Evolutionary conservation across 2,888 invertebrate species (phyloP), one percentile per base, ranked within the genome.

Genomic region (Glaucopsyche alexis): DNA sequence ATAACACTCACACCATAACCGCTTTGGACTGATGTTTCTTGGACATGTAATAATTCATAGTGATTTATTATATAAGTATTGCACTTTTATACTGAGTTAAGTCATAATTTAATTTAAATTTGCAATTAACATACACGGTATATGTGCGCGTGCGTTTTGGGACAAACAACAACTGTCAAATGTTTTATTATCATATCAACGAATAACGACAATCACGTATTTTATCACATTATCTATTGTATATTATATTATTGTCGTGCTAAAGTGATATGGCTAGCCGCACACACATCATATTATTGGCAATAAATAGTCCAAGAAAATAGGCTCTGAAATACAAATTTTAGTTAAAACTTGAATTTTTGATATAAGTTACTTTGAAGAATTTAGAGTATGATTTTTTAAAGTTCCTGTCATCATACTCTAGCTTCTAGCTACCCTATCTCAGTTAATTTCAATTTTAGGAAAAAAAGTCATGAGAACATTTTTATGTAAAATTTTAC

Each of bases 1-100:
- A 60, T 60, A 38, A 38, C 29, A 60, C 60, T 60, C 60, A 60
- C 29, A 60, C 60, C 60, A 60, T 60, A 38, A 29, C 60, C 29
- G 60, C 29, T 60, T 60, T 29, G 29, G 60, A 60, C 7, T 38
- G 60, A 7, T 38, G 19, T 19, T 60, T 38, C 13, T 60, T 60
- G 29, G 60, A 11, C 29, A 38, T 7, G 29, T 60, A 13, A 60
- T 60, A 60, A 60, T 60, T 60, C 60, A 38, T 60, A 7, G 29
- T 60, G 29, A 60, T 29, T 60, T 14, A 60, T 60, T 38, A 13
- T 38, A 38, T 29, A 29, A 29, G 29, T 1, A 55, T 29, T 55
- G 7, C 60, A 60, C 60, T 29, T 55, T 60, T 60, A 60, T 38
- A 38, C 60, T 7, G 60, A 29, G 13, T 13, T 7, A 38, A 2